Base-by-base conservation (phyloP, 92 coral and sea anemone genomes). In the Umimayanthus kanabou region DNA sequence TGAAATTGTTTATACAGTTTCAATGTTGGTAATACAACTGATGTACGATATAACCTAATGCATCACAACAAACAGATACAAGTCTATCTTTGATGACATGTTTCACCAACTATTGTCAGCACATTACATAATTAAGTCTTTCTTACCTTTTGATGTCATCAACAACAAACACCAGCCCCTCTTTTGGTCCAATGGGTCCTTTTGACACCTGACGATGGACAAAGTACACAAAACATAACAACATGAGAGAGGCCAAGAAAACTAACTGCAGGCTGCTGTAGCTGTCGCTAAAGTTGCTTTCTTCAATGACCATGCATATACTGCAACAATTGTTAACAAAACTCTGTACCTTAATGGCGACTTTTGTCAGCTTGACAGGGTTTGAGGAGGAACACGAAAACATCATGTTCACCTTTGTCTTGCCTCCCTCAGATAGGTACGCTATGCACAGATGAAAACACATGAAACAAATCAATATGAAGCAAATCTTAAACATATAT, bases 111-210 rank as follows among this genome's bases (percentile, higher is more conserved):
- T 25, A 82, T 33, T 5, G n/a, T 73, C 47, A 73, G 50, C 16
- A n/a, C 40, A 73, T 61, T n/a, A 11, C 4, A 66, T 29, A 7
- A 9, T 0, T 0, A 2, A 76, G 45, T 78, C 1, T 29, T 49
- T 39, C 67, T 28, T 47, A 97, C 99, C 96, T 93, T 91, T 91
- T 91, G 53, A 93, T 88, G 71, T 95, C 98, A 91, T 94, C 92
- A 74, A 95, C 90, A 50, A 97, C 96, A 89, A 97, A 97, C 28
- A 97, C 92, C 58, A 97, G 84, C 9, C 99, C 99, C 84, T 91
- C 95, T 55, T 91, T 94, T n/a, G 98, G 98, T 13, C 99, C 99
- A 82, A 91, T 94, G 1, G 93, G 95, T 33, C 99, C 99, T 81
- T 89, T 92, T 30, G 92, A 92, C n/a, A 94, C 99, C 99, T 97